These are phyloP conservation scores for Anneissia japonica DNA, from an alignment of 35 echinoderm and acorn worm genomes.

Conservation along the genomic window DNA sequence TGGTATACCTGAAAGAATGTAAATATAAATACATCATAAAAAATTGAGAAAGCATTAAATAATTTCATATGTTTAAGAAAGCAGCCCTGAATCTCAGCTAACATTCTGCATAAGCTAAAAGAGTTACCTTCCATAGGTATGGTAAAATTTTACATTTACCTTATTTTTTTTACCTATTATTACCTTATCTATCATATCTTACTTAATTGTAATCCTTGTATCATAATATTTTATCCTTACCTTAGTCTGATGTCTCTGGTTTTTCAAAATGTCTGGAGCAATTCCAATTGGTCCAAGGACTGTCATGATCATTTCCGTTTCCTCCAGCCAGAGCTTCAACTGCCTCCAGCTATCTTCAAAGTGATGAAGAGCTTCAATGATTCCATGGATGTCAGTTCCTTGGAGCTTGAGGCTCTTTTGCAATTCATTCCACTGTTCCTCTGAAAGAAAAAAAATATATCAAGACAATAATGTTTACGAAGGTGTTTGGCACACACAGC, in stretches of 20 bases:
- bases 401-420: slow-evolving; percentile 76
- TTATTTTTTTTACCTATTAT: no score
- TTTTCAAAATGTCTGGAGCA: slow-evolving; percentile 69
- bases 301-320: slow-evolving; percentile 89
- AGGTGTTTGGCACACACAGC: no score
- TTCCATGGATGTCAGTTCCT: slow-evolving; percentile 66
- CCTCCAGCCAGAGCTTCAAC: slow-evolving; percentile 81
- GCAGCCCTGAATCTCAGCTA: no score
- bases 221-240: no score
- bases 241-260: slow-evolving; percentile 95
- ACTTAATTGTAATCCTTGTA: no score
- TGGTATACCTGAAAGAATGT: neutral
- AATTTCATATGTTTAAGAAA: neutral
- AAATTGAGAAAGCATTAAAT: neutral
- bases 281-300: slow-evolving; percentile 90
- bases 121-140: no score
- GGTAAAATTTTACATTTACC: no score
- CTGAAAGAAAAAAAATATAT: slow-evolving; percentile 22
- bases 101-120: no score
- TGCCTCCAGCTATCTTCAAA: slow-evolving; percentile 81
- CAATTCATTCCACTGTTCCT: slow-evolving; percentile 89
- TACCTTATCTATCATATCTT: no score
- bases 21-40: no score
- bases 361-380: slow-evolving; percentile 72
- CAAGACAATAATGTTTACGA: no score